Evolutionary conservation across 1,140 invertebrate genomes (phyloP).

Genomic region (Pissodes strobi): DNA sequence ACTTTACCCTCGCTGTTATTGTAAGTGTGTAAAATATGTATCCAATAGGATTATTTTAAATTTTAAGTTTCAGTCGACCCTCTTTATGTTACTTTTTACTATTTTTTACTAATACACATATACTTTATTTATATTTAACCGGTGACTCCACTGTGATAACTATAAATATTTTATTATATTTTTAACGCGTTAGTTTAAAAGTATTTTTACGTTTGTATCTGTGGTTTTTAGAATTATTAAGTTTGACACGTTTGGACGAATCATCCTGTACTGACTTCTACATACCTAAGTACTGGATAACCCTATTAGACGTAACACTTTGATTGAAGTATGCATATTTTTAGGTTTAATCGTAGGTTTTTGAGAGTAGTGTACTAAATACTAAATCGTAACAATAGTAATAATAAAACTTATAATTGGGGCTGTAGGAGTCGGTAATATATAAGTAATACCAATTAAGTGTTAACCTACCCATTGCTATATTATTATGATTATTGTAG

Average conservation of each 20-base stretch:
- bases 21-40: conserved; percentile 3
- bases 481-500: conserved; percentile 14
- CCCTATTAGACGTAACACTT: background rate
- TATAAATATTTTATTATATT: conserved; percentile 26
- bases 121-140: conserved; percentile 21
- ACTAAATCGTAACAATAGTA: conserved; percentile 9
- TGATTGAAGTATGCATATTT: background rate
- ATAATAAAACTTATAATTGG: conserved; percentile 5
- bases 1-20: conserved; percentile 1
- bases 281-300: conserved; percentile 15
- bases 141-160: conserved; percentile 37
- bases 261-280: conserved; percentile 29
- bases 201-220: conserved; percentile 21
- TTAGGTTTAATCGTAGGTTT: conserved; percentile 10
- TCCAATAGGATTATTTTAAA: background rate
- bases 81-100: background rate
- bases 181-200: background rate
- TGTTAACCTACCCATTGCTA: conserved; percentile 17
- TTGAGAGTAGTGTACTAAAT: conserved; percentile 3
- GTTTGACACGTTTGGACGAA: conserved; percentile 30
- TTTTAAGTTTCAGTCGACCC: background rate
- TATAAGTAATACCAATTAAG: conserved; percentile 9
- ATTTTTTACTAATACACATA: background rate
- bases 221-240: conserved; percentile 32
- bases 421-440: conserved; percentile 17